phyloP scores from a whole-genome alignment of 2,888 invertebrate species.

The Busseola fusca region DNA sequence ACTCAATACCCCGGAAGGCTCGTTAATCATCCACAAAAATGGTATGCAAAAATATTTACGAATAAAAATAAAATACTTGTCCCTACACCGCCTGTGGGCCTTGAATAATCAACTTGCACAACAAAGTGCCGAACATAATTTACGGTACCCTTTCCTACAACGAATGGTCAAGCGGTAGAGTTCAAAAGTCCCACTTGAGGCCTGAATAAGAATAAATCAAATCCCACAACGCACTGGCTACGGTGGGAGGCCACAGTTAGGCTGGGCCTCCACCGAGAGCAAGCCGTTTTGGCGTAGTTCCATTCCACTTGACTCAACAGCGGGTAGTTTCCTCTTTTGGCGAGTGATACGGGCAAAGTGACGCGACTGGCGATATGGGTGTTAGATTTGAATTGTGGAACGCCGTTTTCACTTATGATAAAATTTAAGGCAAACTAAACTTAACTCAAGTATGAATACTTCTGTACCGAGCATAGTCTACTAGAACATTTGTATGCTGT shows the following conservation, averaged over 20 bases:
- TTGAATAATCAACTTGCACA: constrained; percentile 65
- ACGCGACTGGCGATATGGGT: constrained; percentile 13
- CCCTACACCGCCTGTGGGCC: constrained; percentile 34
- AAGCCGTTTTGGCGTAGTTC: constrained; percentile 52
- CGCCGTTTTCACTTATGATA: background rate
- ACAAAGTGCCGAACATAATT: constrained; percentile 69
- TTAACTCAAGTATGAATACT: background rate
- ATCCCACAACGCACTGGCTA: constrained; percentile 73
- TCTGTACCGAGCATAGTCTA: background rate
- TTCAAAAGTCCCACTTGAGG: constrained; percentile 77
- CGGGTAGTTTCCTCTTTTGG: constrained; percentile 49
- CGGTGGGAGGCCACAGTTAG: constrained; percentile 59
- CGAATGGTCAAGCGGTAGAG: constrained; percentile 69
- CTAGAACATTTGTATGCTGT: background rate
- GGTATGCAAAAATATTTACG: constrained; percentile 42
- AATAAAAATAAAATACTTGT: constrained; percentile 46
- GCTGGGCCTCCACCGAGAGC: constrained; percentile 49
- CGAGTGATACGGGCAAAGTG: constrained; percentile 38
- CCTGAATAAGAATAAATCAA: constrained; percentile 78
- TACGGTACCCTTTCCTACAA: constrained; percentile 65
- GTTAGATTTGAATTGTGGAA: constrained; percentile 21
- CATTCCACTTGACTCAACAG: constrained; percentile 52
- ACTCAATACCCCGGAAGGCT: constrained; percentile 29
- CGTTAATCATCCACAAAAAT: constrained; percentile 40
- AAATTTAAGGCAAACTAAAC: background rate